phyloP scores from a whole-genome alignment of 2,888 invertebrate species.

The Subacronicta megacephala region DNA sequence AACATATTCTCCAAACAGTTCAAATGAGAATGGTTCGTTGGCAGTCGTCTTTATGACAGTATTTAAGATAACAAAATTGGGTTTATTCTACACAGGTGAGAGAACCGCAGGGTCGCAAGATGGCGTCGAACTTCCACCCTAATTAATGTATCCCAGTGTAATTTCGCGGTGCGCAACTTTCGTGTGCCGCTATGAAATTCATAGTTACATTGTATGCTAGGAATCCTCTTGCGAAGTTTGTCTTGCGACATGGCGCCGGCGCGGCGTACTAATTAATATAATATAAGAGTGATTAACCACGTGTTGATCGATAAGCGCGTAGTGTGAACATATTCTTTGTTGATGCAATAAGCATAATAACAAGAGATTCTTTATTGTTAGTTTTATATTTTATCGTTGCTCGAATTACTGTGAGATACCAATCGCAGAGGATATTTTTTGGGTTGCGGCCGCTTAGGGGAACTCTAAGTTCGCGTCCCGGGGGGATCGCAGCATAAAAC shows the following conservation, averaged over 20 bases:
- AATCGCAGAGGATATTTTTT: too few relatives aligned
- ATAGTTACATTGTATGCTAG: constrained; percentile 60
- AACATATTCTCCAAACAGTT: constrained; percentile 6
- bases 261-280: constrained; percentile 27
- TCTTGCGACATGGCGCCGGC: constrained; percentile 17
- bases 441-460: too few relatives aligned
- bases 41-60: constrained; percentile 19
- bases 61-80: constrained; percentile 47
- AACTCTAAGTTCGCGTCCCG: too few relatives aligned
- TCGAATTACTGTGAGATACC: too few relatives aligned
- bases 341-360: not conserved
- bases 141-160: constrained; percentile 68
- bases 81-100: constrained; percentile 47
- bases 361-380: not conserved
- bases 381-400: too few relatives aligned
- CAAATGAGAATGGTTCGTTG: constrained; percentile 31
- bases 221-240: constrained; percentile 40
- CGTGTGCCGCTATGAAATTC: constrained; percentile 65
- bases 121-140: constrained; percentile 59
- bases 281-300: constrained; percentile 41
- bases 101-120: constrained; percentile 50
- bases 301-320: constrained; percentile 35
- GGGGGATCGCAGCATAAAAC: too few relatives aligned
- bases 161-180: constrained; percentile 59
- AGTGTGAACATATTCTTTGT: constrained; percentile 8